Evolutionary conservation across 2,888 invertebrate species (phyloP), one percentile per base, ranked within the genome.

Genomic region (Ophion costatus): DNA sequence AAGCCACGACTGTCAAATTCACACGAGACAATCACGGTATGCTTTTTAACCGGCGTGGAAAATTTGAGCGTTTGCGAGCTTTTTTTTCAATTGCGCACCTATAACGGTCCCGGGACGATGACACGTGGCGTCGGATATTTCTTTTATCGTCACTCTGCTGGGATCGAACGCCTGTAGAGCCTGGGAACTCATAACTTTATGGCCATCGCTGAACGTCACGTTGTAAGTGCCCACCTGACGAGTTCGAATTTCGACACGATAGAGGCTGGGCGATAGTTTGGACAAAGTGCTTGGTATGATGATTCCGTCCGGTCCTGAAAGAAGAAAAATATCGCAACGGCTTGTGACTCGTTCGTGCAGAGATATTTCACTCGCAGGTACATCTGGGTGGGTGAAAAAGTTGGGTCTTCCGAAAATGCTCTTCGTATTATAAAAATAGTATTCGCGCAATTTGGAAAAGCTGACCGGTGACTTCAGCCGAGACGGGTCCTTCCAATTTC

Each of bases 101-200:
- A 96, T 96, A 84, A 98, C 96, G 83, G 97, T 96, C 20, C 97
- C 97, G 0, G 98, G 97, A 79, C 97, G 95, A 93, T 98, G 97
- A 80, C 97, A 97, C 61, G 97, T 95, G 0, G 97, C 96, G 90
- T 98, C 98, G 0, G 96, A 96, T 73, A 97, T 96, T 80, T 97
- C 97, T 81, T 96, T 94, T 64, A 97, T 95, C 89, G 96, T 96
- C 9, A 97, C 96, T 77, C 96, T 95, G 0, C 95, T 94, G 0
- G 97, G 97, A 92, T 98, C 97, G 73, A 98, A 96, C 0, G 97
- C 97, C 89, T 98, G 98, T 3, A 98, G 89, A 4, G 91, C 90
- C 87, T 93, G 93, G 1, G 93, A 92, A 89, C 96, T 95, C 51
- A 95, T 95, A 22, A 96, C 94, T 9, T 95, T 95, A 2, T 95